Conservation (phyloP, 2,797 vertebrate species). For the Siniperca scherzeri region DNA sequence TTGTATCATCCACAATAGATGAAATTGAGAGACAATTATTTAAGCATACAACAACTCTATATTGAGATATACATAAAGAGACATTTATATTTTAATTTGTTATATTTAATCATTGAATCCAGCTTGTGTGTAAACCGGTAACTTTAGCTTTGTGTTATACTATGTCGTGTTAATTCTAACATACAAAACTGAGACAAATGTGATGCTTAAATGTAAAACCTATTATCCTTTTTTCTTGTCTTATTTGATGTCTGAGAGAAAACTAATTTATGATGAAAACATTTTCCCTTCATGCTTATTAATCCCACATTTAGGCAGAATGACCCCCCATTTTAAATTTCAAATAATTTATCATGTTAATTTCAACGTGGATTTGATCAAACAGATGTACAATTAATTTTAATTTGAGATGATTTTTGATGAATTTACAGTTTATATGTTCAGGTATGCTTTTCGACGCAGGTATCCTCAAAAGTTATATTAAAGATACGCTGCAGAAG, state of each 20-base stretch:
- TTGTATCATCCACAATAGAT: neutral
- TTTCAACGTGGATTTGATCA: neutral
- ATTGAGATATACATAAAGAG: neutral
- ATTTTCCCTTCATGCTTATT: neutral
- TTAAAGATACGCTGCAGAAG: neutral
- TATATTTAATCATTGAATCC: neutral
- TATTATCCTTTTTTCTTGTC: neutral
- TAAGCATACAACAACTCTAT: neutral
- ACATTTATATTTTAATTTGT: neutral
- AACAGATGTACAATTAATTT: neutral
- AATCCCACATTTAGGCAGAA: neutral
- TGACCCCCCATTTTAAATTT: neutral
- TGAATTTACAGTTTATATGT: constrained; percentile 5
- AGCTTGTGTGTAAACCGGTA: neutral
- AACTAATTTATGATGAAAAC: neutral
- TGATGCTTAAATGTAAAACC: neutral
- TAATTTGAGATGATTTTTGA: neutral
- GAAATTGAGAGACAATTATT: neutral
- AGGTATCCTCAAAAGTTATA: neutral
- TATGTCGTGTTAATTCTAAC: neutral
- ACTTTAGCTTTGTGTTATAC: neutral
- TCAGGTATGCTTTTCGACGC: neutral
- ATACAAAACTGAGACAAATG: neutral
- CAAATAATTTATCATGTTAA: neutral
- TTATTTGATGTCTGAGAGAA: neutral